phyloP scores from a whole-genome alignment of 2,797 vertebrate species.

The Sebastes aleutianus region DNA sequence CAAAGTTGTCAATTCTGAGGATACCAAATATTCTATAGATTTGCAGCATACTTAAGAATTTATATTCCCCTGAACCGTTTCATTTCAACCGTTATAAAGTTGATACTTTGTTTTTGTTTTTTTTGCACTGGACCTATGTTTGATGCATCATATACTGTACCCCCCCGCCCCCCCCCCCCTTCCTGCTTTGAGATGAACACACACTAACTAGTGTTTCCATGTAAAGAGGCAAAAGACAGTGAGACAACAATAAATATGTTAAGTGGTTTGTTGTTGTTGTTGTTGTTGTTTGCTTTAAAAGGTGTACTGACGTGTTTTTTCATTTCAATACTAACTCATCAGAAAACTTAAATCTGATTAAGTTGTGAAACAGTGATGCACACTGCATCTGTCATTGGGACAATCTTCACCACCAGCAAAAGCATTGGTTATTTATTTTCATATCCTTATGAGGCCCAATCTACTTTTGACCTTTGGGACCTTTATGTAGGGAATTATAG shows the following conservation, averaged over 20 bases:
- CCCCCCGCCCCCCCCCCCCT: neutral
- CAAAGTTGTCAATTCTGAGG: neutral
- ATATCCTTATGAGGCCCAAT: neutral
- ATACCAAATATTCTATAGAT: slow-evolving; percentile 39
- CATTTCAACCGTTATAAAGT: slow-evolving; percentile 6
- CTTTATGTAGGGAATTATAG: neutral
- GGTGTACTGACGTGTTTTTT: neutral
- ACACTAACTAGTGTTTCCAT: slow-evolving; percentile 55
- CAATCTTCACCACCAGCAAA: neutral
- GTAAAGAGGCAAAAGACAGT: slow-evolving; percentile 42
- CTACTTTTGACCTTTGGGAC: neutral
- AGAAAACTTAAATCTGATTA: no score
- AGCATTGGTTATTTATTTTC: neutral
- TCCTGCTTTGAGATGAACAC: slow-evolving; percentile 41
- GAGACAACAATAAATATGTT: slow-evolving; percentile 61
- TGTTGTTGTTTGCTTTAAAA: neutral
- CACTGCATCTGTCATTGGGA: neutral
- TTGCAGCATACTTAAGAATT: slow-evolving; percentile 13
- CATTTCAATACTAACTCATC: neutral
- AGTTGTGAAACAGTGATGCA: no score
- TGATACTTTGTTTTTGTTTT: slow-evolving; percentile 14
- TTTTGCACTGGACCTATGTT: slow-evolving; percentile 72
- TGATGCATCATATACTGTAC: slow-evolving; percentile 49
- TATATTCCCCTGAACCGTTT: slow-evolving; percentile 13
- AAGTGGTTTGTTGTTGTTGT: neutral